phyloP scores from a whole-genome alignment of 2,888 invertebrate genomes.

The Phoronis australis region DNA sequence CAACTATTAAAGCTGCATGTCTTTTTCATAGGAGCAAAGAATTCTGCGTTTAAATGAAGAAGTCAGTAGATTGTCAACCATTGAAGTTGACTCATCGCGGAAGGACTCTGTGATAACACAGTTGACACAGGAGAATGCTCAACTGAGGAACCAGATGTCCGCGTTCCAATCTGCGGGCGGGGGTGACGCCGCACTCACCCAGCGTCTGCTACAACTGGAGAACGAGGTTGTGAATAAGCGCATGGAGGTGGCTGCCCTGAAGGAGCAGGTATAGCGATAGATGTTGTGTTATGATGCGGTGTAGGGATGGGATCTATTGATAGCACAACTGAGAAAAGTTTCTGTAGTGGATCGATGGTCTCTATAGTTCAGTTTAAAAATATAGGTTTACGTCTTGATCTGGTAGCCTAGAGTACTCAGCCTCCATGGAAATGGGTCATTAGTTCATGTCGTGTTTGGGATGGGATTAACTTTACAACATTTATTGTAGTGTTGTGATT shows the following conservation, averaged over 20 bases:
- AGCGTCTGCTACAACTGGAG: conserved; percentile 39
- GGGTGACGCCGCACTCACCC: conserved; percentile 31
- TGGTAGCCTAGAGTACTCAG: background rate
- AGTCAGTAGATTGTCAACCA: conserved; percentile 25
- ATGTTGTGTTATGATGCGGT: too few species aligned
- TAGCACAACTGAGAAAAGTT: too few species aligned
- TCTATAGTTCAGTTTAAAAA: too few species aligned
- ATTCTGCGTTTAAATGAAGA: conserved; percentile 39
- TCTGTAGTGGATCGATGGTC: too few species aligned
- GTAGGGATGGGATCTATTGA: too few species aligned
- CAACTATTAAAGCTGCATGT: too few species aligned
- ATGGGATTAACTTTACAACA: too few species aligned
- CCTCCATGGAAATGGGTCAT: too few species aligned
- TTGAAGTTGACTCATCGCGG: conserved; percentile 35
- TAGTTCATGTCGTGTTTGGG: too few species aligned
- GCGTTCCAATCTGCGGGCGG: conserved; percentile 12
- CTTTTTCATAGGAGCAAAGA: conserved; percentile 37
- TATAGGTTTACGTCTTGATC: too few species aligned
- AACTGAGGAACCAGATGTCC: conserved; percentile 17
- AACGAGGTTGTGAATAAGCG: conserved; percentile 37
- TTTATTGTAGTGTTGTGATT: too few species aligned
- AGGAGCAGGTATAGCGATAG: conserved; percentile 34
- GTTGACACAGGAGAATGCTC: conserved; percentile 29
- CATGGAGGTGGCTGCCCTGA: conserved; percentile 32
- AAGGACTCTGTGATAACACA: conserved; percentile 42